Evolutionary conservation across 2,888 invertebrate genomes (phyloP).

Genomic region (Salpingus planirostris): DNA sequence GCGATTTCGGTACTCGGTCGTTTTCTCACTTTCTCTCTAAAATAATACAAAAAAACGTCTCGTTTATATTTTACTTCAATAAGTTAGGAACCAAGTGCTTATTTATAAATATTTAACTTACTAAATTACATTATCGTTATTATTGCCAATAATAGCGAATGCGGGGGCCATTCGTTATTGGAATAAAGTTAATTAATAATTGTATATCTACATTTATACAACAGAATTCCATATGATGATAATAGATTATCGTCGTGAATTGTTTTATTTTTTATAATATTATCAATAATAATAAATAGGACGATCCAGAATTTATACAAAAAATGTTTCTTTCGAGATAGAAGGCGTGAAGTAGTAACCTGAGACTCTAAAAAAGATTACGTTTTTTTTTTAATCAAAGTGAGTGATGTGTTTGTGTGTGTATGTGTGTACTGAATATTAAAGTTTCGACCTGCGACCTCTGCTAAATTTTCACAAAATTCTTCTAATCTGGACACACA

Average conservation of each 20-base stretch:
- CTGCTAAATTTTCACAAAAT: too few species aligned
- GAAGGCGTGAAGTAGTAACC: too few species aligned
- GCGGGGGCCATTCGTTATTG: slow-evolving; percentile 31
- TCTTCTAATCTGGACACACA: too few species aligned
- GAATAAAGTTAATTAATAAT: slow-evolving; percentile 34
- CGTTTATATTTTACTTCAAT: slow-evolving; percentile 30
- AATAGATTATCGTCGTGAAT: background rate
- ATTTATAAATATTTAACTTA: slow-evolving; percentile 38
- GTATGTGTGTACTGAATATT: too few species aligned
- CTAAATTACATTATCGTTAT: slow-evolving; percentile 31
- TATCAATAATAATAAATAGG: slow-evolving; percentile 21
- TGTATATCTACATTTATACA: slow-evolving; percentile 39
- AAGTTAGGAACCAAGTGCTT: slow-evolving; percentile 44
- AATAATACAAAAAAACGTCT: slow-evolving; percentile 35
- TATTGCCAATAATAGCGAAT: slow-evolving; percentile 33
- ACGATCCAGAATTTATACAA: slow-evolving; percentile 27
- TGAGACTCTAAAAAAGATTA: slow-evolving; percentile 20
- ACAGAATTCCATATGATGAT: slow-evolving; percentile 18
- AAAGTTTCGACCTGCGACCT: too few species aligned
- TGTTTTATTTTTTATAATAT: background rate
- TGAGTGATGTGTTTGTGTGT: too few species aligned
- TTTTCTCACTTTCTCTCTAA: slow-evolving; percentile 32
- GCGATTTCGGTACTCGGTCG: slow-evolving; percentile 32
- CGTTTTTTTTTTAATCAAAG: slow-evolving; percentile 18
- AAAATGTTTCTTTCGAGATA: too few species aligned